phyloP scores from a whole-genome alignment of 2,113 vertebrate genomes.

The Caranx melampygus region DNA sequence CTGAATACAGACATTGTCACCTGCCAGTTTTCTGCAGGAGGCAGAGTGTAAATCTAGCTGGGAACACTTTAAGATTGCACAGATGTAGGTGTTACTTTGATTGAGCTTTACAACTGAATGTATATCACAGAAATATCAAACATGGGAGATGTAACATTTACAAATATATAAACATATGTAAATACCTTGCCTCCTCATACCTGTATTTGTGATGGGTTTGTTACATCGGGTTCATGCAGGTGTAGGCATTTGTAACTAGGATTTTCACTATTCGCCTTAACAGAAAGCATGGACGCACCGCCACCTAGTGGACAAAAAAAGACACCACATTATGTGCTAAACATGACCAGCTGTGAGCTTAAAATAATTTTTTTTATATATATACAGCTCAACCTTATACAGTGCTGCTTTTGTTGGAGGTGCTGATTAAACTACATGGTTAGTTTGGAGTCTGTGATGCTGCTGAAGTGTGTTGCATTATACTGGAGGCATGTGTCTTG shows the following conservation, averaged over 20 bases:
- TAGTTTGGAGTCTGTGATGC: no score
- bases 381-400: no score
- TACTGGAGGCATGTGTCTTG: no score
- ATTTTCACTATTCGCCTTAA: not conserved
- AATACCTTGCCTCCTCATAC: not conserved
- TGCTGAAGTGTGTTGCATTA: no score
- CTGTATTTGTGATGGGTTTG: not conserved
- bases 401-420: no score
- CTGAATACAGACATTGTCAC: not conserved
- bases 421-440: no score
- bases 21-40: not conserved
- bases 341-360: no score
- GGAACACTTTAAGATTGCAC: not conserved
- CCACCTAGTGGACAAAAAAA: conserved; percentile 46
- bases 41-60: not conserved
- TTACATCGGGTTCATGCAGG: not conserved
- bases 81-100: not conserved
- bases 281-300: not conserved
- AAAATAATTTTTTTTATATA: no score
- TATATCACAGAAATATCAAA: not conserved
- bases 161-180: not conserved
- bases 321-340: not conserved
- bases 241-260: not conserved
- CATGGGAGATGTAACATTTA: not conserved
- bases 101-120: not conserved